A percentile compares a stretch with the other conserved stretches of the same genome.
Evolutionary conservation across 1,140 invertebrate species (phyloP).

Genomic region (Drosophila athabasca): DNA sequence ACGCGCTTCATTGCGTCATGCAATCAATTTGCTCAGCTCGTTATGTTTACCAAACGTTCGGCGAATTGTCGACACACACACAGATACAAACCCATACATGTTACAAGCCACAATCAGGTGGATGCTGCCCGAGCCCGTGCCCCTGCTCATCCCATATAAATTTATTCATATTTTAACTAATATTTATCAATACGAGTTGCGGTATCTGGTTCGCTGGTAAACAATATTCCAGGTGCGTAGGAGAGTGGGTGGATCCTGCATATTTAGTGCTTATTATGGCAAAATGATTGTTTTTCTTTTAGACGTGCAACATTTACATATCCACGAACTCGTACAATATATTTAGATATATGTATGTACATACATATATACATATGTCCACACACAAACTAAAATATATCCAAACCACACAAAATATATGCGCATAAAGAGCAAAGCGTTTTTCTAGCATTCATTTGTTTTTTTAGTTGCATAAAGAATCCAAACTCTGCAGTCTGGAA

Average conservation of each 20-base stretch:
- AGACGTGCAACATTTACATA: slow-evolving; percentile 48
- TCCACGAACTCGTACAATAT: slow-evolving; percentile 11
- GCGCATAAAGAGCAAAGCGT: slow-evolving; percentile 29
- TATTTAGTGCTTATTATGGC: slow-evolving; percentile 82
- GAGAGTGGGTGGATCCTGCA: slow-evolving; percentile 55
- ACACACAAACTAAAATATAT: too few relatives aligned
- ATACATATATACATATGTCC: not conserved
- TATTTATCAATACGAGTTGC: slow-evolving; percentile 70
- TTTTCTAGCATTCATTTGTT: slow-evolving; percentile 21
- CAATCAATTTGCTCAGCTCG: slow-evolving; percentile 78
- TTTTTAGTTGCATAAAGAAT: too few relatives aligned
- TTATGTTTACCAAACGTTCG: slow-evolving; percentile 74
- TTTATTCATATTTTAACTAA: slow-evolving; percentile 81
- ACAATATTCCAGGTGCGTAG: slow-evolving; percentile 29
- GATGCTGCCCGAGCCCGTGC: slow-evolving; percentile 9
- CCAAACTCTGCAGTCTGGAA: too few relatives aligned
- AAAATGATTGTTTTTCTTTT: slow-evolving; percentile 67
- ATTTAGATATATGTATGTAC: not conserved
- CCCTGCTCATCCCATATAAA: slow-evolving; percentile 39
- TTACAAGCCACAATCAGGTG: slow-evolving; percentile 30
- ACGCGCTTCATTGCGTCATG: slow-evolving; percentile 83
- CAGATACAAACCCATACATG: slow-evolving; percentile 9
- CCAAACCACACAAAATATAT: slow-evolving; percentile 29
- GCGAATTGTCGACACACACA: slow-evolving; percentile 54
- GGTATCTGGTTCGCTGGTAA: slow-evolving; percentile 10